Base-by-base conservation (phyloP, 2,888 invertebrate genomes). In the Eupithecia dodoneata region DNA sequence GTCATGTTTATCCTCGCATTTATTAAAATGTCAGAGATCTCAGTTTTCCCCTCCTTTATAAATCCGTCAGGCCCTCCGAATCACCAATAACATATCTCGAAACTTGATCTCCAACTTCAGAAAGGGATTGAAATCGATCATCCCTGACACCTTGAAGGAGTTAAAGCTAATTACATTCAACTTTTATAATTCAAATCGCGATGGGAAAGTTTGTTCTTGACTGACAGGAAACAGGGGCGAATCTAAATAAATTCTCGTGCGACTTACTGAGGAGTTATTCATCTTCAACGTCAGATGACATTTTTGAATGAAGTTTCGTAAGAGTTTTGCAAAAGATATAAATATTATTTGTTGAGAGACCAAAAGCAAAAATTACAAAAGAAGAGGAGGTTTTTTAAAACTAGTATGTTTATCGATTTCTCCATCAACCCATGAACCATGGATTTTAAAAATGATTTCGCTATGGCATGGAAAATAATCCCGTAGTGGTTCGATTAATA, bases 181-280 rank as follows among this genome's bases (percentile, higher is more conserved):
- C 85, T 87, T 87, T 87, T 86, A 86, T 85, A 85, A 87, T 85
- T 85, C 81, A 78, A 85, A 81, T 87, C 85, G 79, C 82, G 81
- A 80, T 78, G 78, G 72, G 76, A 72, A 81, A 81, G 78, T 82
- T 81, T 69, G 55, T 55, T 55, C 72, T 80, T 78, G 72, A 67
- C 47, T 78, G 81, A 81, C 79, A 76, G 76, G 76, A 80, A 73
- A 77, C 71, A 77, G 74, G 74, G 76, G 77, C 66, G 59, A 72
- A 76, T 72, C 76, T 63, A 70, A 76, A 70, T 78, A 67, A 49
- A 67, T n/a, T 45, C n/a, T 44, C 18, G 47, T 45, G 18, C 69
- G 45, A 47, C n/a, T 44, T 69, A 45, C 12, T 9, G 69, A 45
- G n/a, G 69, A 45, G n/a, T 45, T 18, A 45, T 69, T 67, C 66